Percentiles rank a stretch among this genome's conserved stretches.
These are phyloP conservation scores for Sebastes hopkinsi DNA, from an alignment of 2,797 vertebrate genomes.

Conservation along the genomic window DNA sequence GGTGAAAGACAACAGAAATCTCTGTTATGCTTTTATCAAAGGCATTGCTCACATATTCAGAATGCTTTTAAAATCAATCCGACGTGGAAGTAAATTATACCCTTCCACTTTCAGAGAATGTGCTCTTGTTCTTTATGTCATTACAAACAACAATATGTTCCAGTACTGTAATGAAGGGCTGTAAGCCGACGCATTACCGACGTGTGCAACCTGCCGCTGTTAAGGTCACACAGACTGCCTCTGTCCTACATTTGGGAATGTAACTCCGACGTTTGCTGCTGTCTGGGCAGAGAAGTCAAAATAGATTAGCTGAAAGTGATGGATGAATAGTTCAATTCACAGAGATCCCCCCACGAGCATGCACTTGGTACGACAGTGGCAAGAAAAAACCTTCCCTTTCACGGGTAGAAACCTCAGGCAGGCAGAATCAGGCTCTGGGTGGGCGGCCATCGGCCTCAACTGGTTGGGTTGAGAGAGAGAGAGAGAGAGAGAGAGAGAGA, in stretches of 20 bases:
- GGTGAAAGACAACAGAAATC: not conserved
- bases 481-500: no score
- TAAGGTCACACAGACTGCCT: no score
- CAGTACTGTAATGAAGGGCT: not conserved
- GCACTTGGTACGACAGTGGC: no score
- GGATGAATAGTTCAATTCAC: not conserved
- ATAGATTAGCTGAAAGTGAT: not conserved
- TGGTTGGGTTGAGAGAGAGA: no score
- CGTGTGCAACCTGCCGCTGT: no score
- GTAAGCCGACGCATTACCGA: not conserved
- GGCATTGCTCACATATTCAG: not conserved
- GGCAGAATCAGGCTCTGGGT: no score
- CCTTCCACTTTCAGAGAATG: not conserved
- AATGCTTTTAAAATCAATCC: not conserved
- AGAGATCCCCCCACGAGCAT: no score
- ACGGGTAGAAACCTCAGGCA: no score
- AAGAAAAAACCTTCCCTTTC: no score
- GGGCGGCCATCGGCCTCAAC: no score
- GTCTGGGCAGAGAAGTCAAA: not conserved
- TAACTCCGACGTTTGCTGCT: no score
- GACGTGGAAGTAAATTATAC: not conserved
- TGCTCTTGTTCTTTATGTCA: not conserved
- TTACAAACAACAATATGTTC: not conserved
- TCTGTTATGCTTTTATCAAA: not conserved
- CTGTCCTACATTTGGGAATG: no score